Evolutionary conservation across 2,888 invertebrate genomes (phyloP).

Genomic region (Drosophila birchii): DNA sequence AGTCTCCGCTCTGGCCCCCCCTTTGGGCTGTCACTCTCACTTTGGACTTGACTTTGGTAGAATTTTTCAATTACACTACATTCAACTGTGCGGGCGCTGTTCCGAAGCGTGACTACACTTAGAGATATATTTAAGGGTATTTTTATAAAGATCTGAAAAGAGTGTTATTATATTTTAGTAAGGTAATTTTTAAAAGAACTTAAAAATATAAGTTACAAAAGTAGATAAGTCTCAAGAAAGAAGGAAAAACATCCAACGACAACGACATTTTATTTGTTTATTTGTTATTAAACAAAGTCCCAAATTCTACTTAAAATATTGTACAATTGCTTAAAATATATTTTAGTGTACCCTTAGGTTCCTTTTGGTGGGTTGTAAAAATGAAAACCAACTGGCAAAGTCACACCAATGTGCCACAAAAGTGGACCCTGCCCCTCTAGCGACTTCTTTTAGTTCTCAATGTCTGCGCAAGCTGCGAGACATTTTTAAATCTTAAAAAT

Average conservation of each 20-base stretch:
- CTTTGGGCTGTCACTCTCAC: conserved; percentile 76
- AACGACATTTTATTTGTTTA: no score
- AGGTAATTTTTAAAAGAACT: background rate
- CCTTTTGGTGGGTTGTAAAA: conserved; percentile 1
- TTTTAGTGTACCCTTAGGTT: conserved; percentile 2
- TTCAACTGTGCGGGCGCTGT: conserved; percentile 56
- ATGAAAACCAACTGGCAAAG: conserved; percentile 43
- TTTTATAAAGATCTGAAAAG: background rate
- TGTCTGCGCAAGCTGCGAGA: conserved; percentile 50
- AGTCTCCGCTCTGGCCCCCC: conserved; percentile 46
- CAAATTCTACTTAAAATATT: no score
- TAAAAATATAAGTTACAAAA: background rate
- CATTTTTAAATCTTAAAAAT: conserved; percentile 70
- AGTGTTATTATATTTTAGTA: background rate
- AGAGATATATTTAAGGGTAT: background rate
- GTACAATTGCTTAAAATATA: background rate
- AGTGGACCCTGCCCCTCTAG: conserved; percentile 45
- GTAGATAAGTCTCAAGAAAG: background rate
- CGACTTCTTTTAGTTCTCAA: conserved; percentile 23
- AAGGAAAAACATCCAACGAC: background rate
- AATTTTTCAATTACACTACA: conserved; percentile 81
- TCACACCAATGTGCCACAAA: conserved; percentile 60
- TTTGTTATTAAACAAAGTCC: no score
- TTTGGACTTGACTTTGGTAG: conserved; percentile 81
- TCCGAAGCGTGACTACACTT: conserved; percentile 21